Conservation (phyloP, 2,888 invertebrate genomes). For the Drosophila nr. perissopoda region DNA sequence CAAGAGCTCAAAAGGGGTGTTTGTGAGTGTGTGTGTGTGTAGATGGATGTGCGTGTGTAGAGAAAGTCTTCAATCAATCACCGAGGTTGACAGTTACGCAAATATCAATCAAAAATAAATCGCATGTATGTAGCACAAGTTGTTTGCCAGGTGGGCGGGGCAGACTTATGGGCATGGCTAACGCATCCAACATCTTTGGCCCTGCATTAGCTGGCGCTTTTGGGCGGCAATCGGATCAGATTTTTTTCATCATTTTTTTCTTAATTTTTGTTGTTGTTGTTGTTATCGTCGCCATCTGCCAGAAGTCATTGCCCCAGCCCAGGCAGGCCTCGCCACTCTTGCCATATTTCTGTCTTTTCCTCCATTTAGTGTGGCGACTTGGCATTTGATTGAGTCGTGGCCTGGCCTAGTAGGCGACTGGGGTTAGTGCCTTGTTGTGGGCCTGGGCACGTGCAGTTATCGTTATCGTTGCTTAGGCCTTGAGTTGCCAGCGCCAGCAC, state of each 20-base stretch:
- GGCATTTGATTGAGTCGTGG: slow-evolving; percentile 50
- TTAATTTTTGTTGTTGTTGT: background rate
- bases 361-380: slow-evolving; percentile 54
- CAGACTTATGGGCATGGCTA: slow-evolving; percentile 28
- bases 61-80: slow-evolving; percentile 76
- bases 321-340: slow-evolving; percentile 6
- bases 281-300: slow-evolving; percentile 31
- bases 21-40: background rate
- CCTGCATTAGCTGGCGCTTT: slow-evolving; percentile 49
- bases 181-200: slow-evolving; percentile 51
- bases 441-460: slow-evolving; percentile 45
- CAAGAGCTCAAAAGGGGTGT: background rate
- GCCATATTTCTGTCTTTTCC: slow-evolving; percentile 38
- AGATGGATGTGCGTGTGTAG: background rate
- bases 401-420: background rate
- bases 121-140: slow-evolving; percentile 73
- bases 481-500: slow-evolving; percentile 31
- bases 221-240: slow-evolving; percentile 30
- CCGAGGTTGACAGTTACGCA: slow-evolving; percentile 78
- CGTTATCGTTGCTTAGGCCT: slow-evolving; percentile 36
- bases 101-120: slow-evolving; percentile 80
- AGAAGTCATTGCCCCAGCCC: slow-evolving; percentile 41
- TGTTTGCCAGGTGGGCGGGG: slow-evolving; percentile 71
- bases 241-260: slow-evolving; percentile 6
- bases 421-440: background rate